phyloP scores from a whole-genome alignment of 53 echinoderm and acorn worm genomes.

The Antedon mediterranea region DNA sequence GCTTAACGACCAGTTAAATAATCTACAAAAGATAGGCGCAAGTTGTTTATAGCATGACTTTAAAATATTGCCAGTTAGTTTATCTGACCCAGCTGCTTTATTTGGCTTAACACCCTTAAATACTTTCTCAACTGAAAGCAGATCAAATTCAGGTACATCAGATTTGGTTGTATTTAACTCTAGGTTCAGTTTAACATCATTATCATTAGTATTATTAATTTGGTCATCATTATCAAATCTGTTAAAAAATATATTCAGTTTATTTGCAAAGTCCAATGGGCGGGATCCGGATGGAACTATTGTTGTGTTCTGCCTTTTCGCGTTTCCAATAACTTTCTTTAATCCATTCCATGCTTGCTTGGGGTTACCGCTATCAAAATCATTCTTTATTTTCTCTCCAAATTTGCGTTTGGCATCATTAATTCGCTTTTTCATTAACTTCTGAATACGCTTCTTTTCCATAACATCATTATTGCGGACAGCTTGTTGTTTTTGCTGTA shows the following conservation, averaged over 20 bases:
- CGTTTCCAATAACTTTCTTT: not conserved
- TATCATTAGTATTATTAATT: not conserved
- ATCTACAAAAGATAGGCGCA: not conserved
- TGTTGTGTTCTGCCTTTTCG: not conserved
- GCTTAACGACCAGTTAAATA: not conserved
- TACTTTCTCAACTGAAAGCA: not conserved
- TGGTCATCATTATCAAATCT: not conserved
- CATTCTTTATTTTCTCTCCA: not conserved
- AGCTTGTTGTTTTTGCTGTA: constrained; percentile 5
- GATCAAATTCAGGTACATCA: too few relatives aligned
- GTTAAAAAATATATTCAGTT: not conserved
- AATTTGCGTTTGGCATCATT: not conserved
- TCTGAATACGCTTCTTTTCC: not conserved
- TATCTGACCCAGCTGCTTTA: not conserved
- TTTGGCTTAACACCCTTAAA: not conserved
- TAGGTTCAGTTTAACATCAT: too few relatives aligned
- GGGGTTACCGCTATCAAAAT: not conserved
- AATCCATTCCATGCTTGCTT: not conserved
- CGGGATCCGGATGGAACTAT: not conserved
- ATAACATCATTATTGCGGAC: too few relatives aligned
- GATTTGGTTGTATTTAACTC: too few relatives aligned
- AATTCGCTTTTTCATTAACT: not conserved
- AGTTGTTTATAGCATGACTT: not conserved
- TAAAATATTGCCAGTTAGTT: not conserved
- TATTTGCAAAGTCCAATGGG: not conserved